Evolutionary conservation across 2,888 invertebrate genomes (phyloP).

Genomic region (Eristalis pertinax): DNA sequence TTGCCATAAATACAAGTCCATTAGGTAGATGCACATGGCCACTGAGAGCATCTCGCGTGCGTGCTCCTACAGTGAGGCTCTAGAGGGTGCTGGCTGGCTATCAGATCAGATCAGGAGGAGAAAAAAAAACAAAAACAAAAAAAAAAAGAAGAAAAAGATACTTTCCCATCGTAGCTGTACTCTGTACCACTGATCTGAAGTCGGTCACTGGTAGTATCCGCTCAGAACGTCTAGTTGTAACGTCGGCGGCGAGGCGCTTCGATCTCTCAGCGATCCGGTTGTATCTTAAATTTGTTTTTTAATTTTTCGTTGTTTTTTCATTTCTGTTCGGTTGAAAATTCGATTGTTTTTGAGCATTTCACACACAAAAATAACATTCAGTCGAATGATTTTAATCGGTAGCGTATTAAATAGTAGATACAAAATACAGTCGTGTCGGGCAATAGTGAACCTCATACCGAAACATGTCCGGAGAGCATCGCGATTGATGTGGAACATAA

Average conservation of each 20-base stretch:
- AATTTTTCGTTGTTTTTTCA: not conserved
- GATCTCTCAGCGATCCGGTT: not conserved
- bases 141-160: not conserved
- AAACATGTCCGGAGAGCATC: not conserved
- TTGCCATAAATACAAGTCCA: constrained; percentile 33
- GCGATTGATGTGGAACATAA: constrained; percentile 49
- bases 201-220: constrained; percentile 51
- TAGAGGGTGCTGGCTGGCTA: not conserved
- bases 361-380: constrained; percentile 6
- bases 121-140: not conserved
- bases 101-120: constrained; percentile 4
- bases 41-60: not conserved
- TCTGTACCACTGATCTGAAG: constrained; percentile 12
- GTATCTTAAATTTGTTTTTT: not conserved
- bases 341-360: constrained; percentile 7
- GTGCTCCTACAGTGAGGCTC: not conserved
- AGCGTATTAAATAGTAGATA: constrained; percentile 9
- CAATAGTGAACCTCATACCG: constrained; percentile 21
- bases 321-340: not conserved
- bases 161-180: constrained; percentile 30
- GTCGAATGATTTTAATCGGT: constrained; percentile 49
- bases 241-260: constrained; percentile 15
- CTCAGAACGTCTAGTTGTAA: constrained; percentile 43
- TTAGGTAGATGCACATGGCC: constrained; percentile 49
- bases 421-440: constrained; percentile 23